phyloP scores from a whole-genome alignment of 2,113 vertebrate species.

The Pseudorasbora parva region DNA sequence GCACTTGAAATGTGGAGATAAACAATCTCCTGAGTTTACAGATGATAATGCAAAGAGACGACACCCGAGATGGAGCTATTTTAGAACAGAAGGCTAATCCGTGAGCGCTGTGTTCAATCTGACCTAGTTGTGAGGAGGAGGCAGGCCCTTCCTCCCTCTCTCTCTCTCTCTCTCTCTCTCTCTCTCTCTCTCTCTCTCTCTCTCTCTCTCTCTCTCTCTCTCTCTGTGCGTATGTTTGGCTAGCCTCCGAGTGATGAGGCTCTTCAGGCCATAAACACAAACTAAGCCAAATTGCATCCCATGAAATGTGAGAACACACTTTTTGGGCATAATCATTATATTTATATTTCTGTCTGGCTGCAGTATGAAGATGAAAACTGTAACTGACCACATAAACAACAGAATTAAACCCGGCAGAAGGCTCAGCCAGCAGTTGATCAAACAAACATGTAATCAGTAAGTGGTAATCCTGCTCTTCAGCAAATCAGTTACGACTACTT shows the following conservation, averaged over 20 bases:
- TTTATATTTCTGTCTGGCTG: background rate
- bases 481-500: background rate
- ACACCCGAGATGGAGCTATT: slow-evolving; percentile 21
- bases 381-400: background rate
- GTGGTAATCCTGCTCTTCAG: background rate
- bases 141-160: background rate
- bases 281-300: background rate
- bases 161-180: no score
- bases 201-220: background rate
- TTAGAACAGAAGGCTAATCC: slow-evolving; percentile 26
- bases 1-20: background rate
- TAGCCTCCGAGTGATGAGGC: slow-evolving; percentile 12
- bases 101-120: slow-evolving; percentile 15
- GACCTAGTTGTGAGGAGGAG: slow-evolving; percentile 53
- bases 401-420: background rate
- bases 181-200: background rate
- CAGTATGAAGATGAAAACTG: background rate
- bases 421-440: slow-evolving; percentile 9
- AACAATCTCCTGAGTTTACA: slow-evolving; percentile 25
- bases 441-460: background rate
- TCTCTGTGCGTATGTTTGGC: background rate
- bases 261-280: slow-evolving; percentile 11
- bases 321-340: background rate
- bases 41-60: slow-evolving; percentile 36
- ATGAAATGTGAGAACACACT: slow-evolving; percentile 7